Evolutionary conservation across 2,797 vertebrate species (phyloP).

Genomic region (Tadarida brasiliensis): DNA sequence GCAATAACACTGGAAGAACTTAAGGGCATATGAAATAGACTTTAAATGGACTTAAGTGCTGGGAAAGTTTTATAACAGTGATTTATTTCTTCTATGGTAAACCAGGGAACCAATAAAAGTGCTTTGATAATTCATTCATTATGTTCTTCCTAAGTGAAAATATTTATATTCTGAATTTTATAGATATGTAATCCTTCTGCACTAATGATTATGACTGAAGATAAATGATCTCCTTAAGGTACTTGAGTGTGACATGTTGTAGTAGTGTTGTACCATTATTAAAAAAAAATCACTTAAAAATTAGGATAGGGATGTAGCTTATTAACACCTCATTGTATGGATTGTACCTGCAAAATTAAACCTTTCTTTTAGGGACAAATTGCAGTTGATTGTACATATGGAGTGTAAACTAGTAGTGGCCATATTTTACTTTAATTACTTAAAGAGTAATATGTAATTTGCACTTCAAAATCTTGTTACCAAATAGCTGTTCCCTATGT

Average conservation of each 20-base stretch:
- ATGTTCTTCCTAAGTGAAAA: constrained; percentile 15
- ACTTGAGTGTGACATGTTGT: not conserved
- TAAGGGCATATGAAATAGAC: not conserved
- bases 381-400: constrained; percentile 62
- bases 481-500: constrained; percentile 75
- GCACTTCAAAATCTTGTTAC: constrained; percentile 83
- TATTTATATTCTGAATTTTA: constrained; percentile 53
- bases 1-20: constrained; percentile 28
- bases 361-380: constrained; percentile 82
- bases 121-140: constrained; percentile 11
- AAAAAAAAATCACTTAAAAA: constrained; percentile 80
- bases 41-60: constrained; percentile 33
- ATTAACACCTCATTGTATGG: constrained; percentile 83
- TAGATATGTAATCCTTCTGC: not conserved
- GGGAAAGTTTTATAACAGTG: constrained; percentile 38
- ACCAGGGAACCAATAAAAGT: constrained; percentile 64
- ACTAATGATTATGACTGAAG: constrained; percentile 31
- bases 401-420: constrained; percentile 84
- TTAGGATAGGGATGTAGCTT: constrained; percentile 82
- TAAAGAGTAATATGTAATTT: constrained; percentile 85
- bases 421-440: constrained; percentile 83
- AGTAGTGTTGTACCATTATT: constrained; percentile 75
- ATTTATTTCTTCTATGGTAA: constrained; percentile 58
- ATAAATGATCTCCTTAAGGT: not conserved
- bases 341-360: constrained; percentile 83